phyloP scores from a whole-genome alignment of 1,140 invertebrate species.

The Ladona fulva region DNA sequence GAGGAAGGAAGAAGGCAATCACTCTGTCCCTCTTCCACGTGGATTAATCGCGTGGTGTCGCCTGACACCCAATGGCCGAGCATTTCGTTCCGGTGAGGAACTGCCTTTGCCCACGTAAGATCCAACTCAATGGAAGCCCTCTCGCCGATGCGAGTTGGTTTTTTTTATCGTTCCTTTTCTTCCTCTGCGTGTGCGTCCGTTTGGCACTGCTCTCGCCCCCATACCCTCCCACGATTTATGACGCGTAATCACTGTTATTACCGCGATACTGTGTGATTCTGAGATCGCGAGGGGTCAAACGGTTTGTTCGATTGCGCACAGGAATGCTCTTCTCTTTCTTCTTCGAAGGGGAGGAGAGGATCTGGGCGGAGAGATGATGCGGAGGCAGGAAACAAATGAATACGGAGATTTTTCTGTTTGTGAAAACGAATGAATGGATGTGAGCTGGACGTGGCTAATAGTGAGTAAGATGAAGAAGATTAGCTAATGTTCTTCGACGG shows the following conservation, averaged over 20 bases:
- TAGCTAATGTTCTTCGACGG: too few species aligned
- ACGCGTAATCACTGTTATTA: not conserved
- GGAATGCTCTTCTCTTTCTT: not conserved
- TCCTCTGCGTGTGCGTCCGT: not conserved
- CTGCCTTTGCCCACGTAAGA: not conserved
- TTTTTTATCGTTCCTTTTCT: not conserved
- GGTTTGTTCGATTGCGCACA: not conserved
- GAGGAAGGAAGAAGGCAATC: too few species aligned
- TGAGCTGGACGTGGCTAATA: too few species aligned
- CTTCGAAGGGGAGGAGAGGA: too few species aligned
- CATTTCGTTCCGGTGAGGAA: not conserved
- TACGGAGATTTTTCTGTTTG: too few species aligned
- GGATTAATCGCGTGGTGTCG: not conserved
- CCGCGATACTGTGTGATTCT: not conserved
- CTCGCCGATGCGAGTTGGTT: not conserved
- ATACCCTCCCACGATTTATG: not conserved
- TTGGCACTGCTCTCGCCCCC: not conserved
- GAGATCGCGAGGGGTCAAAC: not conserved
- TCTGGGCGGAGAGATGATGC: too few species aligned
- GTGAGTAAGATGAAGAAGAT: too few species aligned
- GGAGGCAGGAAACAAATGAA: too few species aligned
- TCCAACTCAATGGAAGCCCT: not conserved
- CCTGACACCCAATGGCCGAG: not conserved
- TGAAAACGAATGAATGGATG: too few species aligned
- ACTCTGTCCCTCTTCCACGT: too few species aligned